These are phyloP conservation scores for Nicator chloris DNA, from an alignment of 2,113 vertebrate genomes.

Conservation along the genomic window DNA sequence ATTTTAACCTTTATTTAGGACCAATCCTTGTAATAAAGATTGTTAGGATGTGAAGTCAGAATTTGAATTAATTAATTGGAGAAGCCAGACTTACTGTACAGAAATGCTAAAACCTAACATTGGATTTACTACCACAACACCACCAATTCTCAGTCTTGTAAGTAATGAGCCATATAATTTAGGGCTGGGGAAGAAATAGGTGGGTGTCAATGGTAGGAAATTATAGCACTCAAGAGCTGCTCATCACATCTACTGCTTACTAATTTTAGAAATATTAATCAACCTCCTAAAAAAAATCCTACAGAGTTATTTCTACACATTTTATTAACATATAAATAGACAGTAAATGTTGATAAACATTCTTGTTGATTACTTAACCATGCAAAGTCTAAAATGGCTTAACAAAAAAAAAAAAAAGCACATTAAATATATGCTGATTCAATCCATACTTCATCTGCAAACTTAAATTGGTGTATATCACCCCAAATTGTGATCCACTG, in stretches of 20 bases:
- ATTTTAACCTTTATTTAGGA: not conserved
- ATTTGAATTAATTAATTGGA: not conserved
- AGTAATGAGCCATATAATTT: not conserved
- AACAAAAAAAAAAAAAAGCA: not conserved
- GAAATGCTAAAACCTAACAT: not conserved
- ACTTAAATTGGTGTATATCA: not conserved
- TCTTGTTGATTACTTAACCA: not conserved
- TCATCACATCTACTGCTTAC: not conserved
- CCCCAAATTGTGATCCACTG: not conserved
- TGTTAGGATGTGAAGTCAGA: not conserved
- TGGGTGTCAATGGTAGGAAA: not conserved
- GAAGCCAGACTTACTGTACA: not conserved
- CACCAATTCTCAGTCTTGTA: not conserved
- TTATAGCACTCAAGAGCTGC: not conserved
- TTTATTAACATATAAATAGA: not conserved
- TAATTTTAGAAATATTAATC: slow-evolving; percentile 18
- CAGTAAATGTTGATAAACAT: not conserved
- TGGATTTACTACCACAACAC: not conserved
- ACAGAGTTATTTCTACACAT: not conserved
- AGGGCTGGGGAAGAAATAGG: not conserved
- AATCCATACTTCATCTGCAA: not conserved
- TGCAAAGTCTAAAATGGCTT: not conserved
- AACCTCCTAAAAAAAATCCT: not conserved
- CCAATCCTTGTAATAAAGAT: not conserved
- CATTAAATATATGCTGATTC: not conserved